phyloP scores from a whole-genome alignment of 2,113 vertebrate genomes.

The Aegithalos caudatus region DNA sequence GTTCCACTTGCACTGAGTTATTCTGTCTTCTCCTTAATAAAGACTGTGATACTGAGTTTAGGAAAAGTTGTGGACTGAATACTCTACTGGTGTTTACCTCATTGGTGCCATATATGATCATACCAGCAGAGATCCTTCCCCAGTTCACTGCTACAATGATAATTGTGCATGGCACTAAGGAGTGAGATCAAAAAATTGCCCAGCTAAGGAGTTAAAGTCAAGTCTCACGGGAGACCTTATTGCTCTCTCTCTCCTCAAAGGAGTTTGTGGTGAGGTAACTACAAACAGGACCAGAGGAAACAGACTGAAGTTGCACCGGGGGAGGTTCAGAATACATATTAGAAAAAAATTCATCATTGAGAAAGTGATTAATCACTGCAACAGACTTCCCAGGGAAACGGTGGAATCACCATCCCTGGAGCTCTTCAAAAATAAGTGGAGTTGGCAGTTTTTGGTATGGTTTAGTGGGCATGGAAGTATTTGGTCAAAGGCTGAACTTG shows the following conservation, averaged over 20 bases:
- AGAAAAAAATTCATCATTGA: neutral
- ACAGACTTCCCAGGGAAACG: too few relatives aligned
- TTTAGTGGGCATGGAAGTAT: neutral
- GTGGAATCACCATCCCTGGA: neutral
- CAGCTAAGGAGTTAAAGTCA: neutral
- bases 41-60: neutral
- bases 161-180: neutral
- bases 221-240: neutral
- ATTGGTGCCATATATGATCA: neutral
- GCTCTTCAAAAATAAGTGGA: neutral
- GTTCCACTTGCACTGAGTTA: neutral
- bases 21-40: neutral
- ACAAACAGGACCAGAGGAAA: neutral
- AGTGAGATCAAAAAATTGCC: neutral
- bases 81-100: neutral
- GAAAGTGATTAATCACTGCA: neutral
- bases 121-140: neutral
- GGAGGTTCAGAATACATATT: neutral
- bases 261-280: neutral
- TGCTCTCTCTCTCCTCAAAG: neutral
- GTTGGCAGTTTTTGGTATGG: accelerated
- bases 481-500: neutral
- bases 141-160: neutral
- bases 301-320: neutral
- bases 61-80: neutral